Evolutionary conservation across 2,113 vertebrate species (phyloP).

Genomic region (Pteropus alecto): DNA sequence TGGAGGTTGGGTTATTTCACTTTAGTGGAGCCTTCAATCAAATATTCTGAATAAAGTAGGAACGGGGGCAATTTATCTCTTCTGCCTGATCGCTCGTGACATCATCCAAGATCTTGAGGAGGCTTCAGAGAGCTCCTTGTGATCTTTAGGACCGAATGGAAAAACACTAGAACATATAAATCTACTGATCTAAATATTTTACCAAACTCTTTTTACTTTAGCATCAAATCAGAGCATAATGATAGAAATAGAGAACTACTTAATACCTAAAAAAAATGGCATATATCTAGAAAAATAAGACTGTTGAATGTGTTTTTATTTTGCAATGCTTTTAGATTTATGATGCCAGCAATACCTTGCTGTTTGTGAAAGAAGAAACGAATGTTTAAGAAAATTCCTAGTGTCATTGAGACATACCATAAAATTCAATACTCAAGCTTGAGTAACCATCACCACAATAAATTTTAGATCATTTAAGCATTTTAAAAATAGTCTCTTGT

Average conservation of each 20-base stretch:
- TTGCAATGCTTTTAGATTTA: not conserved
- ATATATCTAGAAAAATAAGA: not conserved
- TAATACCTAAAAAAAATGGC: not conserved
- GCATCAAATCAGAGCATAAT: not conserved
- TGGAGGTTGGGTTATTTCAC: not conserved
- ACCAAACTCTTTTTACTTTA: not conserved
- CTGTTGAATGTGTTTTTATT: not conserved
- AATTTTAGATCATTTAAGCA: not conserved
- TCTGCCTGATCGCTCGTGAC: not conserved
- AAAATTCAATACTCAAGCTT: not conserved
- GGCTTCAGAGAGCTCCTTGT: not conserved
- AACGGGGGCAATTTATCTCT: accelerated
- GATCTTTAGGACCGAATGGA: not conserved
- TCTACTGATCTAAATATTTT: not conserved
- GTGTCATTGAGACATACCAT: not conserved
- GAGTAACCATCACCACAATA: not conserved
- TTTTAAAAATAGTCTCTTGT: not conserved
- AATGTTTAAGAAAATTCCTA: not conserved
- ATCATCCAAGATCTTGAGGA: not conserved
- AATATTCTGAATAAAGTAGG: not conserved
- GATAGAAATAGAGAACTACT: not conserved
- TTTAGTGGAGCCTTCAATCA: not conserved
- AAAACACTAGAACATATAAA: not conserved
- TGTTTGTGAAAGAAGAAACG: not conserved
- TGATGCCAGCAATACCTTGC: not conserved